Percentiles rank a stretch among this genome's conserved stretches.
phyloP scores from a whole-genome alignment of 2,888 invertebrate species.

The Mesoligia furuncula region DNA sequence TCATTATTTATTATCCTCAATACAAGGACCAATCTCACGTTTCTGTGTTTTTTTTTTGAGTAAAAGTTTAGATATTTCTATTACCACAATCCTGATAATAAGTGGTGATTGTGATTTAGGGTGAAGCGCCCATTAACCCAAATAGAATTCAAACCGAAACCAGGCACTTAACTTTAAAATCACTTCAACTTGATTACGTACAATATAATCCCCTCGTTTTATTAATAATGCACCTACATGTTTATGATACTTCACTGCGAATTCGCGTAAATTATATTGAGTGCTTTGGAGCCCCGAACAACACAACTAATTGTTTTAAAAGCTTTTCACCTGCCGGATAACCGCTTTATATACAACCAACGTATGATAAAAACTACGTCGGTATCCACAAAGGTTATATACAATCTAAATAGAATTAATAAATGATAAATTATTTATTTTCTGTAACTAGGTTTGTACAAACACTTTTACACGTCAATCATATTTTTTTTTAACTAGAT shows the following conservation, averaged over 20 bases:
- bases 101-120: neutral
- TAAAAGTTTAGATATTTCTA: neutral
- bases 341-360: conserved; percentile 69
- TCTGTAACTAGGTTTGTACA: no score
- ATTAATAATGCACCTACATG: conserved; percentile 26
- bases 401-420: no score
- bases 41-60: neutral
- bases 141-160: neutral
- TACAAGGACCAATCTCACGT: neutral
- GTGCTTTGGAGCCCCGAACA: conserved; percentile 72
- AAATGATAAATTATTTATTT: no score
- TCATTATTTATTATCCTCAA: neutral
- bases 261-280: conserved; percentile 71
- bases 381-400: neutral
- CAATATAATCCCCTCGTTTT: conserved; percentile 16
- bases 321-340: conserved; percentile 79
- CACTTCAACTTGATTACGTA: conserved; percentile 16
- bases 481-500: no score
- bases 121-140: neutral
- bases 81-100: neutral
- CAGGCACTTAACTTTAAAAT: conserved; percentile 15
- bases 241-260: conserved; percentile 46
- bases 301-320: conserved; percentile 85
- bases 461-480: no score
- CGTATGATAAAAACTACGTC: conserved; percentile 60